Base-by-base conservation (phyloP, 35 echinoderm and acorn worm genomes). In the Ptychodera flava region DNA sequence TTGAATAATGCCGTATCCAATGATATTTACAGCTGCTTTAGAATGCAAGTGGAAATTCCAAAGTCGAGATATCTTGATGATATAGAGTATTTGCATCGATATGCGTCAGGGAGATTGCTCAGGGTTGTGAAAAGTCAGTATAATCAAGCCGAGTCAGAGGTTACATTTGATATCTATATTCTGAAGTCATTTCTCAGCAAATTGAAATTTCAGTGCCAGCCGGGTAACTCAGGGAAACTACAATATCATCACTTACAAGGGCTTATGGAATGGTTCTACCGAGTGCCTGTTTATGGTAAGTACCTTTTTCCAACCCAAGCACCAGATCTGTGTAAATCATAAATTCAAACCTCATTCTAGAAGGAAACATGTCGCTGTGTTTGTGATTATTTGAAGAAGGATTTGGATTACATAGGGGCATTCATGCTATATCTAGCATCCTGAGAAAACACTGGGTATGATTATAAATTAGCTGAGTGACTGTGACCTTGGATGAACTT, bases 251-350 rank as follows among this genome's bases (percentile, higher is more conserved):
- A 35, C 37, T 2, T 37, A n/a, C 82, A 83, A 35, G 28, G 34
- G 12, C n/a, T 83, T 0, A 83, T 83, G 82, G 33, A 83, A 37
- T 83, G 82, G 82, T 37, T 83, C 16, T 36, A 37, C 2, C 33
- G 82, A 36, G 37, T 83, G 10, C 82, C 16, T 83, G n/a, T 83
- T 83, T 34, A 83, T 36, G 82, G 82, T 83, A n/a, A 83, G 16
- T 33, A 64, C n/a, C n/a, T n/a, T n/a, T n/a, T n/a, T n/a, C n/a
- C n/a, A n/a, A n/a, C n/a, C n/a, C n/a, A n/a, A n/a, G n/a, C n/a
- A n/a, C n/a, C n/a, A n/a, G n/a, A n/a, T n/a, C n/a, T n/a, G n/a
- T n/a, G n/a, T n/a, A n/a, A n/a, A n/a, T n/a, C n/a, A n/a, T n/a
- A n/a, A n/a, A n/a, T n/a, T n/a, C n/a, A n/a, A n/a, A n/a, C n/a